Base-by-base conservation (phyloP, 2,888 invertebrate species). In the Hemithea aestivaria region DNA sequence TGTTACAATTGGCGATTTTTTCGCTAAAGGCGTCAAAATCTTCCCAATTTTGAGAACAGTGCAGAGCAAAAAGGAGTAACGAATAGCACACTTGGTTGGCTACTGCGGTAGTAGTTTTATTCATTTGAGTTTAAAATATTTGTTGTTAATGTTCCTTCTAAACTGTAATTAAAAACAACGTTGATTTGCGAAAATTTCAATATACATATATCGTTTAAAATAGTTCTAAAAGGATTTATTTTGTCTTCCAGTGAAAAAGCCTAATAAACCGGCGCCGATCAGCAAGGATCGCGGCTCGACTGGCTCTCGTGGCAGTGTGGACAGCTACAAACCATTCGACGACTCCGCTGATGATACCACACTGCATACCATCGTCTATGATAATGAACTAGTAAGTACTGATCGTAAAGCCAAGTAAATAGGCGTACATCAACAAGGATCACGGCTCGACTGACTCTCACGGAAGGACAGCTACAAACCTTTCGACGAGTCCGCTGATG, bases 351-450 rank as follows among this genome's bases (percentile, higher is more conserved):
- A 85, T 4, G 16, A 16, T 16, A 16, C 16, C 30, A 62, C 78
- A 34, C 64, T 88, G 0, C 87, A 87, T 41, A 88, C 87, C 6
- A 88, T 88, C 7, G 66, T 87, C 0, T 87, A 88, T 40, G 87
- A 88, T 2, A 66, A 70, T 7, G 83, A 74, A 20, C 54, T 75
- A 45, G 85, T 84, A 47, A 68, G 74, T 66, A 16, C 5, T 16
- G 16, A 16, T 16, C 16, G n/a, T n/a, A 29, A 27, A 27, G 20
- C 2, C 28, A 6, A 23, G 6, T 1, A 30, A 32, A 10, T 22
- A 21, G 1, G 10, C 27, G 1, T 2, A 31, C 5, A 16, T 32
- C 1, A 12, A 7, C 1, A 39, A 28, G 16, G 27, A 16, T 0
- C 32, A 45, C 6, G 12, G 23, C 6, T 48, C 46, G 2, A 9